phyloP scores from a whole-genome alignment of 2,797 vertebrate species.

The Sandelia bainsii region DNA sequence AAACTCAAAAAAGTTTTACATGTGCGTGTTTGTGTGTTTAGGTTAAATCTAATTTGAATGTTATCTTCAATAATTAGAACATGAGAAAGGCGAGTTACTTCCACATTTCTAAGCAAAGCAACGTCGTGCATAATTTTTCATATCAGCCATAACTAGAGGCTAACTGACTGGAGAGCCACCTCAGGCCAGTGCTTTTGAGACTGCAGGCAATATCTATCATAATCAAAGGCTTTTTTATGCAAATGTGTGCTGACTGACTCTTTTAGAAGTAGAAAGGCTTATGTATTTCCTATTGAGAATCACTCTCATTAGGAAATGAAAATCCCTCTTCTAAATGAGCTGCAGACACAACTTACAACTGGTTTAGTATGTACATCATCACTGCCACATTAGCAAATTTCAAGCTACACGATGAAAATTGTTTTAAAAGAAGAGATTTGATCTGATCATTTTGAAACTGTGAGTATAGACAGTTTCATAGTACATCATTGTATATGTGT shows the following conservation, averaged over 20 bases:
- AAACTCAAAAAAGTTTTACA: slow-evolving; percentile 18
- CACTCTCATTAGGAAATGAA: slow-evolving; percentile 77
- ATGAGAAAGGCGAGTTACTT: slow-evolving; percentile 55
- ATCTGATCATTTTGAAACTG: slow-evolving; percentile 28
- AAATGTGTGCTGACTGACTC: slow-evolving; percentile 81
- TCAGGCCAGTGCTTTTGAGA: slow-evolving; percentile 76
- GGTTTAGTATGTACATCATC: slow-evolving; percentile 37
- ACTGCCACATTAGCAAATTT: slow-evolving; percentile 43
- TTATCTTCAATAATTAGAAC: slow-evolving; percentile 63
- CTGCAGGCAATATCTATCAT: slow-evolving; percentile 77
- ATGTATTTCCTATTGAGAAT: slow-evolving; percentile 77
- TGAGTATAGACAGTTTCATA: not conserved
- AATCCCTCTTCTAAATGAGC: slow-evolving; percentile 66
- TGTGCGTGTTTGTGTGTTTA: slow-evolving; percentile 54
- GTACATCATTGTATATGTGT: not conserved
- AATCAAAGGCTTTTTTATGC: slow-evolving; percentile 84
- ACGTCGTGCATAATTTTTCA: slow-evolving; percentile 62
- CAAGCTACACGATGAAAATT: slow-evolving; percentile 24
- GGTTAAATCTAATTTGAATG: slow-evolving; percentile 67
- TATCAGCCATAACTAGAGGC: slow-evolving; percentile 76
- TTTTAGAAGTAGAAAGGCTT: slow-evolving; percentile 77
- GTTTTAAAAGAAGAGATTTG: slow-evolving; percentile 27
- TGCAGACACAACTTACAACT: slow-evolving; percentile 56
- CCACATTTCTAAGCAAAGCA: slow-evolving; percentile 46
- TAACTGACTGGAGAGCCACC: slow-evolving; percentile 77